phyloP scores from a whole-genome alignment of 2,888 invertebrate genomes.

The Tenthredo scrophulariae region DNA sequence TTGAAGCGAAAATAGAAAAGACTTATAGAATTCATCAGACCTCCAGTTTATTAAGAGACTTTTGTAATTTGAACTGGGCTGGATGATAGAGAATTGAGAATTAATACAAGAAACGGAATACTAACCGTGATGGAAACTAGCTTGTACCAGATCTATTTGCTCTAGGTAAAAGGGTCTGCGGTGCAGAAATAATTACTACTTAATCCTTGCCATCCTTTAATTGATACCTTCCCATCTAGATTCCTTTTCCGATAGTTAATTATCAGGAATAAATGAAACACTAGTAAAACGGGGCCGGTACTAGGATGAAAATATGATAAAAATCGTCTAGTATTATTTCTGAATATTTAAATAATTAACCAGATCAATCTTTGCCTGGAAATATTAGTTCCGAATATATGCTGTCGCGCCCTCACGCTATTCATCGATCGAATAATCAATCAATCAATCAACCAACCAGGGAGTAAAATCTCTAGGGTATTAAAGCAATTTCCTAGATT shows the following conservation, averaged over 20 bases:
- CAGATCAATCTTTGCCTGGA: neutral
- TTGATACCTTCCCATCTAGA: neutral
- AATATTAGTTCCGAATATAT: neutral
- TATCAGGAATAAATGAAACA: slow-evolving; percentile 8
- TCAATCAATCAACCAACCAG: slow-evolving; percentile 22
- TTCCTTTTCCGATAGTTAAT: neutral
- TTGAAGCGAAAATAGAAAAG: neutral
- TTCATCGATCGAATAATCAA: neutral
- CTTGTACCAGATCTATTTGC: neutral
- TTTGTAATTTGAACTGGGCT: neutral
- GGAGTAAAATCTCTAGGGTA: neutral
- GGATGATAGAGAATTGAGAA: neutral
- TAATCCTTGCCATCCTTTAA: neutral
- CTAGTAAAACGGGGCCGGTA: neutral
- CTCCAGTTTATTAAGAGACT: neutral
- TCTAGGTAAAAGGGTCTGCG: neutral
- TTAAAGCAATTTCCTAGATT: slow-evolving; percentile 40
- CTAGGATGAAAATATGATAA: neutral
- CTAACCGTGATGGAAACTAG: neutral
- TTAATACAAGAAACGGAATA: neutral
- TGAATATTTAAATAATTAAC: neutral
- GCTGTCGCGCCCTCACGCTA: neutral
- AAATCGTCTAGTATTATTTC: neutral
- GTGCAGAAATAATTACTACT: slow-evolving; percentile 6
- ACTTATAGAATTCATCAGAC: neutral